Evolutionary conservation across 2,113 vertebrate species (phyloP).

Genomic region (Formicarius rufipectus): DNA sequence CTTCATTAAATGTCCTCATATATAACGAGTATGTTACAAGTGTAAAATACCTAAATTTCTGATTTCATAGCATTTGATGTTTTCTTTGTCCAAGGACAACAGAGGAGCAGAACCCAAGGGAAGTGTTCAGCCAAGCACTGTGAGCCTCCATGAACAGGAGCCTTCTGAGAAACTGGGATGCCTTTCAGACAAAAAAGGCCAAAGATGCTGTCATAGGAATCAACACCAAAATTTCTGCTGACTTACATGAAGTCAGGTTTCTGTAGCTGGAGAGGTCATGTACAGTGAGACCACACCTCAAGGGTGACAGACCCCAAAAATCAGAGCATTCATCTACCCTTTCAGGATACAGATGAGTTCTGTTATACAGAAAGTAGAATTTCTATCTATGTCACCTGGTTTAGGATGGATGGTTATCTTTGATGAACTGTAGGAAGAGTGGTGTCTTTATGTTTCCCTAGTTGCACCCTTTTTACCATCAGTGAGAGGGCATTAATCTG

Average conservation of each 20-base stretch:
- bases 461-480: background rate
- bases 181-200: background rate
- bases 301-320: background rate
- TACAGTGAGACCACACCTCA: background rate
- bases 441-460: background rate
- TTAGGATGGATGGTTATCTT: background rate
- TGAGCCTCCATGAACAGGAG: background rate
- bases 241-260: background rate
- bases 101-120: background rate
- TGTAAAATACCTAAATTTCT: background rate
- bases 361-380: background rate
- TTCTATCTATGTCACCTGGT: background rate
- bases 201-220: background rate
- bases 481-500: background rate
- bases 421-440: background rate
- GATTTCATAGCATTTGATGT: background rate
- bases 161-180: background rate
- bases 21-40: background rate
- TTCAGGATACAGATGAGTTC: background rate
- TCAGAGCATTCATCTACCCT: background rate
- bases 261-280: background rate
- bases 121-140: background rate
- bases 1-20: background rate
- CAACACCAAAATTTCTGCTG: background rate
- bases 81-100: background rate